A percentile compares a stretch with the other conserved stretches of the same genome.
Evolutionary conservation across 1,140 invertebrate genomes (phyloP).

Genomic region (Halictus rubicundus): DNA sequence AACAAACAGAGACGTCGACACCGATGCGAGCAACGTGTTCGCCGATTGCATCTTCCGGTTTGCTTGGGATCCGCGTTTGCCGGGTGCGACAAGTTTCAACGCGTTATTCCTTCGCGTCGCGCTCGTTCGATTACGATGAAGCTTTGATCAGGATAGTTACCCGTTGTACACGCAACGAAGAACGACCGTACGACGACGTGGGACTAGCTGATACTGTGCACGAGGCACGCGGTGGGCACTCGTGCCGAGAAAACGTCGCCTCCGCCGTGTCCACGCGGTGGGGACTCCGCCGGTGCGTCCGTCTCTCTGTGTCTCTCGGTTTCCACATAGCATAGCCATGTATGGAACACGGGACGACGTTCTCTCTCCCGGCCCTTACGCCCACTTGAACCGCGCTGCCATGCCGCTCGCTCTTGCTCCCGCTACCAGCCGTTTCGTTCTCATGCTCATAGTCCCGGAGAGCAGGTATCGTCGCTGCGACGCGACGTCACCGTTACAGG

Average conservation of each 20-base stretch:
- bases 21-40: slow-evolving; percentile 58
- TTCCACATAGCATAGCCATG: slow-evolving; percentile 80
- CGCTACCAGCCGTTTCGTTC: slow-evolving; percentile 35
- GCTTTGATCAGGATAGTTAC: background rate
- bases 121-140: too few relatives aligned
- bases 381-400: slow-evolving; percentile 58
- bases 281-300: slow-evolving; percentile 67
- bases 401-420: slow-evolving; percentile 44
- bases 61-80: background rate
- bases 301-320: slow-evolving; percentile 74
- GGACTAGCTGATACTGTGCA: slow-evolving; percentile 49
- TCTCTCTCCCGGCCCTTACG: slow-evolving; percentile 67
- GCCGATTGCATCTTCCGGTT: slow-evolving; percentile 36
- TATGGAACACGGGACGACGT: slow-evolving; percentile 77
- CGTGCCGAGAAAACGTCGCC: slow-evolving; percentile 69
- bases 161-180: slow-evolving; percentile 30
- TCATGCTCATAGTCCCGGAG: slow-evolving; percentile 30
- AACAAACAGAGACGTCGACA: slow-evolving; percentile 38
- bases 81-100: too few relatives aligned
- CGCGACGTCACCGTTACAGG: slow-evolving; percentile 28
- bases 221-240: slow-evolving; percentile 60
- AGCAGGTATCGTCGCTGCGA: slow-evolving; percentile 52
- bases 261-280: slow-evolving; percentile 64
- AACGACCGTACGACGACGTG: slow-evolving; percentile 37
- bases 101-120: too few relatives aligned